Conservation (phyloP, 1,140 invertebrate species). For the Caenorhabditis remanei region DNA sequence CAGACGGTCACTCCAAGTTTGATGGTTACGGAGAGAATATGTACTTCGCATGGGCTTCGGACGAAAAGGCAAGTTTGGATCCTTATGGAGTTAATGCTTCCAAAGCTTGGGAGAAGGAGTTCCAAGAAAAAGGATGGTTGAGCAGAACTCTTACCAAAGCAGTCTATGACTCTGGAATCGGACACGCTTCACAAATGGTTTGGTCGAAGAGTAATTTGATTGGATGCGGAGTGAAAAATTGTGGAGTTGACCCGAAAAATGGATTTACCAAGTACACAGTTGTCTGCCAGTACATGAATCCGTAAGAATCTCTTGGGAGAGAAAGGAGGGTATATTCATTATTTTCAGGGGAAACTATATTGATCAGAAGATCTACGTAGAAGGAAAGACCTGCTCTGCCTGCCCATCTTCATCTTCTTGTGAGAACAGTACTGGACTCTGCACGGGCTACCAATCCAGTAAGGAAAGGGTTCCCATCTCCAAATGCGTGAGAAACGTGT, state of each 20-base stretch:
- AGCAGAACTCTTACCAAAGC: not conserved
- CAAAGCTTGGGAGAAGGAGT: not conserved
- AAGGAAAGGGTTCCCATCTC: not conserved
- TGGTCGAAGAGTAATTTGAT: not conserved
- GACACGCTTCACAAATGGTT: not conserved
- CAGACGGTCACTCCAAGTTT: not conserved
- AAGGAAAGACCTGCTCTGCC: not conserved
- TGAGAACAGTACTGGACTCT: no score
- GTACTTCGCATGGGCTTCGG: not conserved
- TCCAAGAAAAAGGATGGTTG: not conserved
- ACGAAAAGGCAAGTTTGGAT: not conserved
- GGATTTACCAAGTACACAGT: not conserved
- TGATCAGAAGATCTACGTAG: not conserved
- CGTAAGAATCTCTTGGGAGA: not conserved
- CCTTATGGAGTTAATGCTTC: not conserved
- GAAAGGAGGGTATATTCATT: not conserved
- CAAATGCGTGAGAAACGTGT: not conserved
- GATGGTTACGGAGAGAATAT: not conserved
- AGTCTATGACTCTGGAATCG: not conserved
- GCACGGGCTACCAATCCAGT: not conserved
- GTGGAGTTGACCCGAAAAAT: not conserved
- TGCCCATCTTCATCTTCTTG: not conserved
- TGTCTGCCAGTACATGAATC: not conserved
- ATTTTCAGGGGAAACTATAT: not conserved
- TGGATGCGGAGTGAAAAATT: constrained; percentile 5